Percentiles rank a stretch among this genome's conserved stretches.
phyloP scores from a whole-genome alignment of 2,113 vertebrate genomes.

The Diadophis punctatus region DNA sequence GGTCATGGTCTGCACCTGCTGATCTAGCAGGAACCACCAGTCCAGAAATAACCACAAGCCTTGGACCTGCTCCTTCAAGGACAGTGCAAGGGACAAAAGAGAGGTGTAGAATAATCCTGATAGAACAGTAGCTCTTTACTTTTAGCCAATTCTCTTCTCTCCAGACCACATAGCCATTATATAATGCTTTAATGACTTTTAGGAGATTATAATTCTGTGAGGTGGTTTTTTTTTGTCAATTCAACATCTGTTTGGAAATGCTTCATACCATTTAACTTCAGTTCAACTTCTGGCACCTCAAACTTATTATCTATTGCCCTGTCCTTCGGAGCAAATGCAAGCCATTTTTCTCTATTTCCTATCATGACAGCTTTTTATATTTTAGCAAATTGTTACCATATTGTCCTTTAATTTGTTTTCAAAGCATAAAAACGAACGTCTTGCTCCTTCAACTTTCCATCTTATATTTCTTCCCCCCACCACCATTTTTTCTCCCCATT shows the following conservation, averaged over 20 bases:
- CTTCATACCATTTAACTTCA: slow-evolving; percentile 2
- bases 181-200: background rate
- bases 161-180: background rate
- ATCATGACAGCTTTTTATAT: slow-evolving; percentile 6
- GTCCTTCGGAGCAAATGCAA: background rate
- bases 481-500: background rate
- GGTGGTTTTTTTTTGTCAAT: background rate
- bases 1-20: background rate
- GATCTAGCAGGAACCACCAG: background rate
- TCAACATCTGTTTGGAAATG: background rate
- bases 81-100: background rate
- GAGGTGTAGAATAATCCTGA: background rate
- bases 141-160: background rate
- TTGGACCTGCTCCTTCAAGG: background rate
- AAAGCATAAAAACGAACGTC: background rate
- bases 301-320: background rate
- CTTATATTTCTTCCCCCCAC: background rate
- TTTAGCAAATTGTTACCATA: slow-evolving; percentile 20
- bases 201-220: background rate
- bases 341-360: slow-evolving; percentile 16
- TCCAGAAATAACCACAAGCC: background rate
- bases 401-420: slow-evolving; percentile 17
- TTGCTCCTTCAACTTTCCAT: background rate
- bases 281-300: background rate
- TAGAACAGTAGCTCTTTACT: background rate